Evolutionary conservation across 2,797 vertebrate species (phyloP).

Genomic region (Pseudochirops corinnae): DNA sequence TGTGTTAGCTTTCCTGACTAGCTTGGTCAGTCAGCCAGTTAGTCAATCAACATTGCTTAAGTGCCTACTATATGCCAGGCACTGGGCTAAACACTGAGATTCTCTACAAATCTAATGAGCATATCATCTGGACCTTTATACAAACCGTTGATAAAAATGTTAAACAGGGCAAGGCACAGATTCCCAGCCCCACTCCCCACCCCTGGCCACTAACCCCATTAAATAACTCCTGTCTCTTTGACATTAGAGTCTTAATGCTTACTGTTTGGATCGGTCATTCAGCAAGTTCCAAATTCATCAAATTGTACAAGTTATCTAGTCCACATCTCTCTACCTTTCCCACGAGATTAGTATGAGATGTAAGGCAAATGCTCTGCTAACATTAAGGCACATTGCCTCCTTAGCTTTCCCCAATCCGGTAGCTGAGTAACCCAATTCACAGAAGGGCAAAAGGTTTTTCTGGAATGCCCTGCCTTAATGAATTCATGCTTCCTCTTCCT

Average conservation of each 20-base stretch:
- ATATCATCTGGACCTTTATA: background rate
- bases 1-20: background rate
- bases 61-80: background rate
- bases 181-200: no score
- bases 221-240: background rate
- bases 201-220: background rate
- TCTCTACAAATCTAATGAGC: background rate
- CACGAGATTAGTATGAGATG: background rate
- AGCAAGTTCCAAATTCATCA: background rate
- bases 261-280: background rate
- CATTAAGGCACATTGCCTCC: background rate
- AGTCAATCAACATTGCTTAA: background rate
- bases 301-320: background rate
- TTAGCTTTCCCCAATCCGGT: background rate
- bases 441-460: background rate
- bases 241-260: background rate
- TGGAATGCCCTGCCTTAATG: conserved; percentile 5
- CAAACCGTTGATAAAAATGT: background rate
- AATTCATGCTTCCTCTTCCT: background rate
- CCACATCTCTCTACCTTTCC: background rate
- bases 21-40: background rate
- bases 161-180: background rate
- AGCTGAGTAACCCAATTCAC: background rate
- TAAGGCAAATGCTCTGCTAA: background rate
- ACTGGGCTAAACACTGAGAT: background rate